Evolutionary conservation across 2,797 vertebrate genomes (phyloP).

Genomic region (Triplophysa yarkandensis): DNA sequence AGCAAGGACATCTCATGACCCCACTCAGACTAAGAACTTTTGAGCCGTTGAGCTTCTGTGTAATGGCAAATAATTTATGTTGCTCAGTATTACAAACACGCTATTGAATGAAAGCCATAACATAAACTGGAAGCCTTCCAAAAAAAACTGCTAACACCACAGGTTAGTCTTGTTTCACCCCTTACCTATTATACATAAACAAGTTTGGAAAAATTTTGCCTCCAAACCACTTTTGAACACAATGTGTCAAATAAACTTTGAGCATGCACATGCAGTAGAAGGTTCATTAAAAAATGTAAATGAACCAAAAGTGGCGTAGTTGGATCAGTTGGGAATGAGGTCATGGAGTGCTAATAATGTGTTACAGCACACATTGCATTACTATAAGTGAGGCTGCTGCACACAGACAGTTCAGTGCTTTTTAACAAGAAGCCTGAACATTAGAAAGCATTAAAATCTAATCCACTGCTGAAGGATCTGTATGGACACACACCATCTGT

Average conservation of each 20-base stretch:
- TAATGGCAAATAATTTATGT: background rate
- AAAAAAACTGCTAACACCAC: background rate
- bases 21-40: background rate
- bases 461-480: conserved; percentile 8
- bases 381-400: background rate
- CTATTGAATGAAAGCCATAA: background rate
- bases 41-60: background rate
- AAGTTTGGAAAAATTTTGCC: background rate
- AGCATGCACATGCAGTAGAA: background rate
- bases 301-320: background rate
- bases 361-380: background rate
- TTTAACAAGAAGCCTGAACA: background rate
- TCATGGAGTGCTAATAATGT: background rate
- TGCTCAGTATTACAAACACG: background rate
- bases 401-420: background rate
- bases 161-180: background rate
- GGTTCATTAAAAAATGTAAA: background rate
- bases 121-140: background rate
- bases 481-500: background rate
- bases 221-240: background rate
- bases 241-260: background rate
- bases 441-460: background rate
- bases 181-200: background rate
- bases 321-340: background rate
- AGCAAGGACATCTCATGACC: background rate